These are phyloP conservation scores for Aphaenogaster floridana DNA, from an alignment of 1,140 invertebrate genomes.

Conservation along the genomic window DNA sequence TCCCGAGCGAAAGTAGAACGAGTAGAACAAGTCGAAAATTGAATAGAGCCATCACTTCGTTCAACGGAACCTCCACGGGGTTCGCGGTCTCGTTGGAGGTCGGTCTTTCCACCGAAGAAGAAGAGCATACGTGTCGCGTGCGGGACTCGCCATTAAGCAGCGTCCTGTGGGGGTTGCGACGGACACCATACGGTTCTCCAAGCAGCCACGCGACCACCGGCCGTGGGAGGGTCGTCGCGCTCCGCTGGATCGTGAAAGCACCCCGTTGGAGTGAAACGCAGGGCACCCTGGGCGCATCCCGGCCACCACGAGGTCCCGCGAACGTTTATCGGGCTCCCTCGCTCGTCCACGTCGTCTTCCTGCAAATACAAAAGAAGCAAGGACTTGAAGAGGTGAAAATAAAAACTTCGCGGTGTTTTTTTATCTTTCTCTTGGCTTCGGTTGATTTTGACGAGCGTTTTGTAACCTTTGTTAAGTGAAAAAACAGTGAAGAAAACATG, in stretches of 20 bases:
- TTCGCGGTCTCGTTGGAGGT: not conserved
- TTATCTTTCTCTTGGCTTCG: not conserved
- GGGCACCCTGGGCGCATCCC: constrained; percentile 27
- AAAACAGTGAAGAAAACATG: constrained; percentile 74
- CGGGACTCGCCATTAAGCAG: constrained; percentile 54
- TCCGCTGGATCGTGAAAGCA: constrained; percentile 79
- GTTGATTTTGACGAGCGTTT: not conserved
- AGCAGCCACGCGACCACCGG: constrained; percentile 78
- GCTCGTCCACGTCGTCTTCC: constrained; percentile 3
- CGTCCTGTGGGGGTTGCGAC: constrained; percentile 72
- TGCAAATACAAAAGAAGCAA: not conserved
- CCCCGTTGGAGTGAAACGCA: constrained; percentile 50
- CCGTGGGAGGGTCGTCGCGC: constrained; percentile 77
- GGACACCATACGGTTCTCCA: constrained; percentile 75
- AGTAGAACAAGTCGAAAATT: not conserved
- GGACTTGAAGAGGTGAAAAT: not conserved
- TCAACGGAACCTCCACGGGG: not conserved
- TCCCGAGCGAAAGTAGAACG: not conserved
- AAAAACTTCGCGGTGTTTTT: not conserved
- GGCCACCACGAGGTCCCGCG: not conserved
- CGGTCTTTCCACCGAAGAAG: not conserved
- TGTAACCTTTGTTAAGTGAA: constrained; percentile 11
- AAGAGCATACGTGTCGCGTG: constrained; percentile 41
- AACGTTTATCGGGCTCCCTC: constrained; percentile 14
- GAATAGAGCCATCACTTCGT: not conserved